These are phyloP conservation scores for Tolmerus cingulatus DNA, from an alignment of 2,888 invertebrate genomes.

Conservation along the genomic window DNA sequence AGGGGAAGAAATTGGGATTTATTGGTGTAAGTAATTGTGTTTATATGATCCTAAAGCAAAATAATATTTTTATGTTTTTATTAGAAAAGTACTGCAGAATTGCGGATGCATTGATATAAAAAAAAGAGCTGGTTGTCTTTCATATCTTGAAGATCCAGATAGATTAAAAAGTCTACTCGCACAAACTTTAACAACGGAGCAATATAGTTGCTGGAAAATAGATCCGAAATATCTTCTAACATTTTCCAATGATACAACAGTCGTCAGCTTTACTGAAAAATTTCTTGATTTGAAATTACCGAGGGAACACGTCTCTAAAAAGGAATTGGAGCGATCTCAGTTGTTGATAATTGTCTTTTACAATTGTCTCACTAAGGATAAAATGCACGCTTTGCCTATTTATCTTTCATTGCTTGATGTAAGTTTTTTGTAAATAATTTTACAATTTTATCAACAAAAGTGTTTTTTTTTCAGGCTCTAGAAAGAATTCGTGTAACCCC, in stretches of 20 bases:
- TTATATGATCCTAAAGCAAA: not conserved
- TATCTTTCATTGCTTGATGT: constrained; percentile 77
- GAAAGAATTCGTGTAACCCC: constrained; percentile 67
- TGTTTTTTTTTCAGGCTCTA: constrained; percentile 67
- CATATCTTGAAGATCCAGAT: constrained; percentile 84
- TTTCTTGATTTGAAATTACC: constrained; percentile 65
- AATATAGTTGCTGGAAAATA: constrained; percentile 62
- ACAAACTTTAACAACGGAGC: constrained; percentile 79
- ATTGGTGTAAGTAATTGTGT: constrained; percentile 67
- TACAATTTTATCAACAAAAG: too few species aligned
- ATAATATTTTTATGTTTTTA: constrained; percentile 45
- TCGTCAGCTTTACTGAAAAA: constrained; percentile 75
- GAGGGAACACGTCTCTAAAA: constrained; percentile 56
- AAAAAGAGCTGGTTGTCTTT: constrained; percentile 87
- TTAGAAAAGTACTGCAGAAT: constrained; percentile 72
- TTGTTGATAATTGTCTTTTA: constrained; percentile 75
- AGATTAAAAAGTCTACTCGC: constrained; percentile 81
- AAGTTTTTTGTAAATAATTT: constrained; percentile 51
- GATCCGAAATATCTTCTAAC: constrained; percentile 73
- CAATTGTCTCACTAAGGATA: constrained; percentile 83
- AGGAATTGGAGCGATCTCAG: constrained; percentile 68
- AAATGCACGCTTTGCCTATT: constrained; percentile 76
- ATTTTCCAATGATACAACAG: constrained; percentile 77
- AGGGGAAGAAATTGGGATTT: constrained; percentile 84
- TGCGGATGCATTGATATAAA: constrained; percentile 83